A percentile compares a stretch with the other conserved stretches of the same genome.
Evolutionary conservation across 2,797 vertebrate genomes (phyloP).

Genomic region (Tauraco hartlaubi): DNA sequence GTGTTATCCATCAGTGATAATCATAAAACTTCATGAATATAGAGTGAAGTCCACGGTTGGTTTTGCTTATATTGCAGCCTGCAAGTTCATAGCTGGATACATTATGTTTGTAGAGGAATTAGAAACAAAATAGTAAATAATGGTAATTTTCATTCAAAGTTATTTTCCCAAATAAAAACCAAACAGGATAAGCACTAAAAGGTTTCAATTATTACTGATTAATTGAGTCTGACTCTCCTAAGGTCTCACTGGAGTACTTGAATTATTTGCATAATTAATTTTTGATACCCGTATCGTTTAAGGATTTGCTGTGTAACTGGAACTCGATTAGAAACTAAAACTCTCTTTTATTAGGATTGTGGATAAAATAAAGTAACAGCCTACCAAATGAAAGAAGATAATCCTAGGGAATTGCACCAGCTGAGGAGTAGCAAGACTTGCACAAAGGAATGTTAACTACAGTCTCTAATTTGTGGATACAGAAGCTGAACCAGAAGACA

Average conservation of each 20-base stretch:
- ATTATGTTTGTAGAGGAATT: neutral
- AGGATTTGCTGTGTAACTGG: neutral
- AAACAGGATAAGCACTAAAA: neutral
- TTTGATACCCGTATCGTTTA: neutral
- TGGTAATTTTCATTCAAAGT: neutral
- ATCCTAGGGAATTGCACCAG: neutral
- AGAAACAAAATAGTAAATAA: neutral
- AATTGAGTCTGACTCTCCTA: neutral
- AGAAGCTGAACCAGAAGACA: neutral
- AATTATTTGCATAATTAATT: slow-evolving; percentile 29
- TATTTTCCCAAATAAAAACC: neutral
- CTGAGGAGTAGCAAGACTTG: neutral
- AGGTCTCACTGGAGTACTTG: neutral
- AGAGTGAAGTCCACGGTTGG: neutral
- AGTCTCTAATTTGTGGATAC: neutral
- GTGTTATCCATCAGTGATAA: neutral
- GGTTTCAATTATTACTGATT: neutral
- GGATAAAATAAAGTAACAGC: neutral
- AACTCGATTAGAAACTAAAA: neutral
- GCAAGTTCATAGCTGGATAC: neutral
- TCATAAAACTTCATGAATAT: neutral
- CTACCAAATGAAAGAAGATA: neutral
- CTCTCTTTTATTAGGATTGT: neutral
- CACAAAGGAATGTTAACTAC: neutral
- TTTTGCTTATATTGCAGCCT: neutral